Percentiles rank a stretch among this genome's conserved stretches.
Evolutionary conservation across 2,113 vertebrate genomes (phyloP).

Genomic region (Sander lucioperca): DNA sequence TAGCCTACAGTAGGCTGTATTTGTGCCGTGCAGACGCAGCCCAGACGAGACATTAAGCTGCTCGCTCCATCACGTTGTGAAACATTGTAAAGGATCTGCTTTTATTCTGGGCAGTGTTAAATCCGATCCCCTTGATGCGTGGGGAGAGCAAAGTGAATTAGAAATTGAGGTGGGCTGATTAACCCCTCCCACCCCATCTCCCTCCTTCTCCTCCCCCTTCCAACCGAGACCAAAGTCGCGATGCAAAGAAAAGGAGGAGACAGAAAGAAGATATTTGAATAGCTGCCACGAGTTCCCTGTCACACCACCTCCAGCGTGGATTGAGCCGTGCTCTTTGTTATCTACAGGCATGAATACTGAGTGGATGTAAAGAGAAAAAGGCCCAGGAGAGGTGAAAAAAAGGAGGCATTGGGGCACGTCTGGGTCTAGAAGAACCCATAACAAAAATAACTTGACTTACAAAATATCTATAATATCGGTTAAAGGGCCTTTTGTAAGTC

Average conservation of each 20-base stretch:
- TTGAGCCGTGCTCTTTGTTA: constrained; percentile 85
- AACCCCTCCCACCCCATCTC: constrained; percentile 9
- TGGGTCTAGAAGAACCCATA: constrained; percentile 69
- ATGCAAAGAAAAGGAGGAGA: constrained; percentile 71
- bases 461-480: background rate
- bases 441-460: constrained; percentile 25
- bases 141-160: constrained; percentile 78
- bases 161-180: constrained; percentile 71
- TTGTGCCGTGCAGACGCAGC: background rate
- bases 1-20: background rate
- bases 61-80: constrained; percentile 66
- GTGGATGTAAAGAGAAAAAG: constrained; percentile 81
- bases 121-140: constrained; percentile 80
- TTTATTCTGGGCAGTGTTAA: constrained; percentile 63
- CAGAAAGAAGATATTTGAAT: constrained; percentile 81
- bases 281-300: constrained; percentile 90
- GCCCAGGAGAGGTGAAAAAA: constrained; percentile 33
- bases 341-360: constrained; percentile 88
- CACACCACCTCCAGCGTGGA: constrained; percentile 90
- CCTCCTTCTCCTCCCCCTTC: background rate
- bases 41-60: constrained; percentile 29
- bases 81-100: constrained; percentile 67
- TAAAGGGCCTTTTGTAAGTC: background rate
- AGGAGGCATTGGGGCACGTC: constrained; percentile 29
- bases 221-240: constrained; percentile 64